Evolutionary conservation across 2,113 vertebrate species (phyloP).

Genomic region (Pomatostomus ruficeps): DNA sequence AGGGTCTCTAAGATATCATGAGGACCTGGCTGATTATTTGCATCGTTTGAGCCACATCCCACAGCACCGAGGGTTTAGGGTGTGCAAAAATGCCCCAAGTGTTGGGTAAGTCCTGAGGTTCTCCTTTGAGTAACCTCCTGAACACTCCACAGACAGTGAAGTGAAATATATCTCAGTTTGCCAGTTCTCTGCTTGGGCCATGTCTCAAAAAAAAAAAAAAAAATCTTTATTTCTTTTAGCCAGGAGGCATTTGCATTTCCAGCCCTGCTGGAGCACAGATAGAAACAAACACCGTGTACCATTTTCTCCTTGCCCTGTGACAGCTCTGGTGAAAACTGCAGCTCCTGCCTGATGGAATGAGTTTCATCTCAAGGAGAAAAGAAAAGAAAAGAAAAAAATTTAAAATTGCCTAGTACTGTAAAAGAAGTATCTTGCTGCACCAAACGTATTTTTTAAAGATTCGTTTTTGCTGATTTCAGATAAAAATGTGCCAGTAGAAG

Average conservation of each 20-base stretch:
- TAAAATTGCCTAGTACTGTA: background rate
- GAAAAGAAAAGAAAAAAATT: background rate
- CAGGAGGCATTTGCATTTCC: background rate
- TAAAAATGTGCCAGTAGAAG: background rate
- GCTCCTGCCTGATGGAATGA: background rate
- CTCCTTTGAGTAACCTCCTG: background rate
- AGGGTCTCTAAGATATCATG: background rate
- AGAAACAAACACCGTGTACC: background rate
- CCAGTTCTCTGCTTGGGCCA: background rate
- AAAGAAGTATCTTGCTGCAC: background rate
- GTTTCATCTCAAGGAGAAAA: background rate
- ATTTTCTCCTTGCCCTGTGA: conserved; percentile 7
- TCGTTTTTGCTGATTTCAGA: background rate
- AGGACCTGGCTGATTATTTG: background rate
- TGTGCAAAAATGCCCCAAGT: background rate
- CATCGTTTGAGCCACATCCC: background rate
- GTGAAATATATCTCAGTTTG: background rate
- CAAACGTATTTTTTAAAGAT: background rate
- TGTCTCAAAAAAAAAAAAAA: background rate
- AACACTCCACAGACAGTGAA: background rate
- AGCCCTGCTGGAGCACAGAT: background rate
- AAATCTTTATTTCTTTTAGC: background rate
- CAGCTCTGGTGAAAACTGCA: background rate
- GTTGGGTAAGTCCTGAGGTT: background rate
- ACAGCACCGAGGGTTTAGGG: background rate